Percentiles rank a stretch among this genome's conserved stretches.
phyloP scores from a whole-genome alignment of 2,797 vertebrate species.

The Schizopygopsis pylzovi region DNA sequence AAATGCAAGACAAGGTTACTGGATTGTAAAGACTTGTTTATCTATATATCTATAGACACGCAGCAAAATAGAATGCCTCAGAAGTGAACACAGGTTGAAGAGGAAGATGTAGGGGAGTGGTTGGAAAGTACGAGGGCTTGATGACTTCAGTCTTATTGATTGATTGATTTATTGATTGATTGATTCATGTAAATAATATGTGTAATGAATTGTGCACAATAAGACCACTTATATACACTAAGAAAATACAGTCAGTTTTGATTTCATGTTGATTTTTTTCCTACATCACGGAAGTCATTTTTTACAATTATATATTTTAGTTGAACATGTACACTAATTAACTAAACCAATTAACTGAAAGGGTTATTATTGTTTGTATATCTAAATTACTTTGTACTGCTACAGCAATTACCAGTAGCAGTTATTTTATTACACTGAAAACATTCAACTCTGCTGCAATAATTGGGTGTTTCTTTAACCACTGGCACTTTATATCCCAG shows the following conservation, averaged over 20 bases:
- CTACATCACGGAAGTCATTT: neutral
- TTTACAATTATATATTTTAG: neutral
- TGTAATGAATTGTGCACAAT: neutral
- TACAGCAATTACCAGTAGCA: neutral
- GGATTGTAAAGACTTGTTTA: neutral
- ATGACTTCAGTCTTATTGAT: neutral
- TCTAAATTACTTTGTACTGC: neutral
- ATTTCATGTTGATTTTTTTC: neutral
- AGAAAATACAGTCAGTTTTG: neutral
- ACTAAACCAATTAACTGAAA: neutral
- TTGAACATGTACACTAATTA: neutral
- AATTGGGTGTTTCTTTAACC: neutral
- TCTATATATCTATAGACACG: neutral
- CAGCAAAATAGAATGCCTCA: no score
- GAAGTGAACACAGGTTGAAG: neutral
- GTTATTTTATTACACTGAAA: conserved; percentile 1
- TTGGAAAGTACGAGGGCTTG: neutral
- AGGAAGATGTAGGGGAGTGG: neutral
- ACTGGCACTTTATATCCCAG: neutral
- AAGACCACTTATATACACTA: neutral
- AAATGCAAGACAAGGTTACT: neutral
- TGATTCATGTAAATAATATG: no score
- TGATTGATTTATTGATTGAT: no score
- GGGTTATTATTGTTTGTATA: neutral
- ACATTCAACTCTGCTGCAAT: neutral